Percentiles rank a stretch among this genome's conserved stretches.
Evolutionary conservation across 2,888 invertebrate species (phyloP).

Genomic region (Sabellastarte sp.): DNA sequence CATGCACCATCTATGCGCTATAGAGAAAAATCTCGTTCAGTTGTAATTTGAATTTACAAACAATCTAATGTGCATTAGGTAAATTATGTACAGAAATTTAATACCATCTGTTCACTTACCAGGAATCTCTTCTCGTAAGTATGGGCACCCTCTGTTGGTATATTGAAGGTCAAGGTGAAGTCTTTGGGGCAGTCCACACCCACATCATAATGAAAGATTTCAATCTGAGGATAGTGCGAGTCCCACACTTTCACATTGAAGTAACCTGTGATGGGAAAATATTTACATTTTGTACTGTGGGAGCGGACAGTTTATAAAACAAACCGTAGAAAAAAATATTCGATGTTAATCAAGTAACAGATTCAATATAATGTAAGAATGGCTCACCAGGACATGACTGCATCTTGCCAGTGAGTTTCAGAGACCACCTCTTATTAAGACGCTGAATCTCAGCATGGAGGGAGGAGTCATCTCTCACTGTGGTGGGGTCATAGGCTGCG

Average conservation of each 20-base stretch:
- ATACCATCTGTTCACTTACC: no score
- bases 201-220: constrained; percentile 46
- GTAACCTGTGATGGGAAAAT: constrained; percentile 36
- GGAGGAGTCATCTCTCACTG: constrained; percentile 34
- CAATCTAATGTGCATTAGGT: no score
- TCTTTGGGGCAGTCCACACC: constrained; percentile 44
- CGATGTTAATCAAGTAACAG: neutral
- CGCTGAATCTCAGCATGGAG: constrained; percentile 43
- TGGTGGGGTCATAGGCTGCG: constrained; percentile 39
- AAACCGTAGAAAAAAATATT: neutral
- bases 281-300: no score
- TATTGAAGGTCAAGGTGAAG: constrained; percentile 41
- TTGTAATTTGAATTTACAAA: no score
- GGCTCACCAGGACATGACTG: constrained; percentile 29
- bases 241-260: constrained; percentile 44
- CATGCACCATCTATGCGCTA: no score
- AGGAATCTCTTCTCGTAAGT: constrained; percentile 25
- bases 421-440: constrained; percentile 20
- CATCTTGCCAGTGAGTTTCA: constrained; percentile 25
- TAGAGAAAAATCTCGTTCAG: no score
- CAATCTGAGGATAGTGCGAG: constrained; percentile 36
- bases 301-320: no score
- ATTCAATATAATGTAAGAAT: neutral
- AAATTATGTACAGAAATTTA: no score
- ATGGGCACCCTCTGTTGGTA: constrained; percentile 41